Base-by-base conservation (phyloP, 2,888 invertebrate species). In the Gnatocerus cornutus region DNA sequence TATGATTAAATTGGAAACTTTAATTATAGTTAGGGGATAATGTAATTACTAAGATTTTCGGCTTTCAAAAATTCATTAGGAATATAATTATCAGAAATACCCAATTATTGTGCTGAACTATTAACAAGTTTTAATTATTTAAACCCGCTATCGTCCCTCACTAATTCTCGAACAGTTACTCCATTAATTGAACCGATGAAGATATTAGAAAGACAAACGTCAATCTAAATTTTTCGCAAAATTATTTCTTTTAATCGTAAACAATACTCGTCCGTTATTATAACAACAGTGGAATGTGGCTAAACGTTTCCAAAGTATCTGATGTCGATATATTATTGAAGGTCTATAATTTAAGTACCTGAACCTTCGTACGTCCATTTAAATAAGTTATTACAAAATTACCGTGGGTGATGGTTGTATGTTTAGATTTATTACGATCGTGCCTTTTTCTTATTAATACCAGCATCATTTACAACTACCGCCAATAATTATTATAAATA, bases 331-430 rank as follows among this genome's bases (percentile, higher is more conserved):
- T 76, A 77, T 80, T 78, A 77, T 75, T 76, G 77, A 78, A 75
- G 73, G 73, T 71, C 77, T 78, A 75, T 80, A 80, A 80, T 80
- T 80, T 80, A 72, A 72, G 72, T 73, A 74, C 74, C 73, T 70
- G 71, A 76, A 73, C 69, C 71, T 77, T 67, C 73, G 73, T 74
- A 72, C 74, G 74, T 63, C 63, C 12, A 21, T 43, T 43, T 79
- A 79, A 80, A 79, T 79, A 79, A 79, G 77, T 79, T 78, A 79
- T 77, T 77, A 77, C 77, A 72, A 77, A 78, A 80, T 79, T 74
- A 74, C 37, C 6, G 33, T 53, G 37, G 37, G 39, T 48, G 63
- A 77, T 74, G 73, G 77, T 77, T 76, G 78, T 78, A 76, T 73
- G 76, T 75, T 72, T 75, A 71, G 77, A 78, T 79, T 79, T 79